phyloP scores from a whole-genome alignment of 1,140 invertebrate genomes.

The Pteromalus puparum region DNA sequence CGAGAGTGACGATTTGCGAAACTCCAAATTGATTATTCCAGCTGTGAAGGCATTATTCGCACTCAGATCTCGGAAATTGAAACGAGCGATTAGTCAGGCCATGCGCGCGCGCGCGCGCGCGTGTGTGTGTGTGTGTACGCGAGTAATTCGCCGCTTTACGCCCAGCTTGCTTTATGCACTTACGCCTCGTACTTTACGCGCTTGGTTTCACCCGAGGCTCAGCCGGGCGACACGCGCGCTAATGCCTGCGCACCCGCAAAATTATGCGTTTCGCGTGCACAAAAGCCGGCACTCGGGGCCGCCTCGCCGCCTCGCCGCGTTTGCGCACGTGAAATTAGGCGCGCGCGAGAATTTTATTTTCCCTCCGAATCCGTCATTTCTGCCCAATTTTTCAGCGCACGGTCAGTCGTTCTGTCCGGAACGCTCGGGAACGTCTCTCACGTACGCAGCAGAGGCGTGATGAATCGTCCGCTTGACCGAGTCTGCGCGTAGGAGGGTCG shows the following conservation, averaged over 20 bases:
- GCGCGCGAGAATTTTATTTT: constrained; percentile 59
- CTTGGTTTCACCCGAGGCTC: constrained; percentile 30
- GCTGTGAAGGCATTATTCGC: too few relatives aligned
- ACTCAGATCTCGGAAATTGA: not conserved
- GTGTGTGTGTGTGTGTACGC: too few relatives aligned
- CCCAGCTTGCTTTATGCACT: constrained; percentile 29
- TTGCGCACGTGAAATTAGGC: too few relatives aligned
- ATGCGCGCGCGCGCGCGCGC: too few relatives aligned
- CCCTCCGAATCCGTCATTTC: constrained; percentile 53
- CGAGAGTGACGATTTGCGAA: too few relatives aligned
- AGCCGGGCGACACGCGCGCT: constrained; percentile 15
- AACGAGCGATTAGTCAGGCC: constrained; percentile 1
- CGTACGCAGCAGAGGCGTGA: too few relatives aligned
- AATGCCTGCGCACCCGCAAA: constrained; percentile 15
- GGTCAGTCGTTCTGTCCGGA: too few relatives aligned
- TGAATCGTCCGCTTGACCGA: too few relatives aligned
- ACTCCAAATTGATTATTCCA: not conserved
- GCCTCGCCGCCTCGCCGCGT: too few relatives aligned
- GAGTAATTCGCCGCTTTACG: constrained; percentile 18
- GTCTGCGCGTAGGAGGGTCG: too few relatives aligned
- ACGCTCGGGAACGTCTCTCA: too few relatives aligned
- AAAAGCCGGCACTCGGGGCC: constrained; percentile 48
- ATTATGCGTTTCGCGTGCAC: constrained; percentile 44
- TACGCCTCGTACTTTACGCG: constrained; percentile 11
- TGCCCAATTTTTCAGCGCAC: too few relatives aligned